Evolutionary conservation across 2,113 vertebrate species (phyloP).

Genomic region (Apteryx owenii): DNA sequence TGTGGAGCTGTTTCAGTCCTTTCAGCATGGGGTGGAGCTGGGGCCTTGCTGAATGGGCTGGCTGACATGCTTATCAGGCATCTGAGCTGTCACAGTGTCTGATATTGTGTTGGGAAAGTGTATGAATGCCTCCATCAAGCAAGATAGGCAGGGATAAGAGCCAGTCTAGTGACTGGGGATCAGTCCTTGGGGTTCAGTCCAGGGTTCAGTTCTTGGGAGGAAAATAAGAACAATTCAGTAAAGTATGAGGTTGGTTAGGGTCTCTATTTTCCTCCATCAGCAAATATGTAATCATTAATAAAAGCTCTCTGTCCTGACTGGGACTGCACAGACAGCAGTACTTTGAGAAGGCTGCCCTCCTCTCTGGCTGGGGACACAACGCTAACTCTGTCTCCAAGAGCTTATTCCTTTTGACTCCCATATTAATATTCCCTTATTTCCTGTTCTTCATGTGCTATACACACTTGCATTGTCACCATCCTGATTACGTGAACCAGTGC

Average conservation of each 20-base stretch:
- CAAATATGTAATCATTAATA: neutral
- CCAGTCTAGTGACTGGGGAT: neutral
- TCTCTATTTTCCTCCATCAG: neutral
- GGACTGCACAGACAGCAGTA: neutral
- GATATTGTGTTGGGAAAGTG: neutral
- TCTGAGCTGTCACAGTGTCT: accelerated
- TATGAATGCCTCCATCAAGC: neutral
- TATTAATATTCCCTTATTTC: neutral
- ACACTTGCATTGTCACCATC: neutral
- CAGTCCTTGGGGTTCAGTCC: neutral
- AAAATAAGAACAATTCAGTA: neutral
- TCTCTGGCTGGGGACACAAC: neutral
- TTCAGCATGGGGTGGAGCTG: neutral
- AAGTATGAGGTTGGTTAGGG: neutral
- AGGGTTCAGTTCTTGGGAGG: neutral
- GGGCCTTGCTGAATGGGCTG: neutral
- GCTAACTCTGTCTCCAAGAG: neutral
- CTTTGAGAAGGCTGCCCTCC: neutral
- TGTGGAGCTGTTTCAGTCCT: constrained; percentile 1
- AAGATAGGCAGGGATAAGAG: neutral
- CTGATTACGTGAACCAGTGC: neutral
- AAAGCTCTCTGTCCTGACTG: neutral
- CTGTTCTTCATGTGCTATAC: neutral
- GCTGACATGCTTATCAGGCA: neutral
- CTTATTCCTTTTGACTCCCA: neutral